phyloP scores from a whole-genome alignment of 1,140 invertebrate genomes.

The Agrilus planipennis region DNA sequence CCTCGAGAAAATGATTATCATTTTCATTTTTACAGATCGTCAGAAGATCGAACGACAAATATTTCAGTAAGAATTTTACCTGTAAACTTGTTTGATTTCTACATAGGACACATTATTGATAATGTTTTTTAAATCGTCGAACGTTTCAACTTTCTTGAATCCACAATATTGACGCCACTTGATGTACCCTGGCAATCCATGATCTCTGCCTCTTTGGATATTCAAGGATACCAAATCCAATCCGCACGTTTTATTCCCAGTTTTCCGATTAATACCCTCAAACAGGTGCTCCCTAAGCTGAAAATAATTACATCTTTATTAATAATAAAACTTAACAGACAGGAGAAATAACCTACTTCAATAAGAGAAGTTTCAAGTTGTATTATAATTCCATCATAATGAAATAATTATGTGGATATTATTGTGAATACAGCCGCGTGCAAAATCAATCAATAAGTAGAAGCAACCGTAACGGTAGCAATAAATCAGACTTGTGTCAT shows the following conservation, averaged over 20 bases:
- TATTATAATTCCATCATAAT: no score
- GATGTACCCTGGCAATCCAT: slow-evolving; percentile 72
- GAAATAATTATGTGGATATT: no score
- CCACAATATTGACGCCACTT: slow-evolving; percentile 65
- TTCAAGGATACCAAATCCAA: slow-evolving; percentile 77
- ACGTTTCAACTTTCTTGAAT: slow-evolving; percentile 50
- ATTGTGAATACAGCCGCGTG: no score
- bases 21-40: no score
- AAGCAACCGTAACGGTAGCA: no score
- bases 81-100: slow-evolving; percentile 51
- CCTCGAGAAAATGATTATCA: no score
- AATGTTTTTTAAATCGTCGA: slow-evolving; percentile 57
- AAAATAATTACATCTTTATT: slow-evolving; percentile 14
- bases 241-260: slow-evolving; percentile 41
- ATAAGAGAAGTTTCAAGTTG: neutral
- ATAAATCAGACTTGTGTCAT: no score
- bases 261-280: slow-evolving; percentile 36
- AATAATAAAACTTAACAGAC: neutral
- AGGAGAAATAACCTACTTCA: neutral
- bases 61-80: slow-evolving; percentile 34
- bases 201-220: slow-evolving; percentile 78
- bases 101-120: slow-evolving; percentile 49
- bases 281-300: slow-evolving; percentile 67
- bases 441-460: no score
- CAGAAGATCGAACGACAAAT: no score